Conservation (phyloP, 2,797 vertebrate species). For the Sternotherus odoratus region DNA sequence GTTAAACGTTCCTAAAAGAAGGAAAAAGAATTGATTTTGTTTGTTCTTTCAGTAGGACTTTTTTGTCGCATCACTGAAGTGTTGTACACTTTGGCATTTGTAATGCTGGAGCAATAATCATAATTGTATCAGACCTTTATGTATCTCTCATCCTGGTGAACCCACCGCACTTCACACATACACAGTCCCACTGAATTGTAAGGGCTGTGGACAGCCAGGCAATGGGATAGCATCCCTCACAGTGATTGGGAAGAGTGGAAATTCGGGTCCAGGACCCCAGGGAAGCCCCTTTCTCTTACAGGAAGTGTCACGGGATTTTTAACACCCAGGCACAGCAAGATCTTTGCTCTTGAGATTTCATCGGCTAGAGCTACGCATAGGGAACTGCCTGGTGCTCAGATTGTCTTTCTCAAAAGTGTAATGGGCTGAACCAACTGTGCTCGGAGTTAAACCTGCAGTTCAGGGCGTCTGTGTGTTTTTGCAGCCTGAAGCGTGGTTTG, state of each 20-base stretch:
- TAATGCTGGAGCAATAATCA: background rate
- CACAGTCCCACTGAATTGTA: background rate
- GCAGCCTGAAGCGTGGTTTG: background rate
- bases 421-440: background rate
- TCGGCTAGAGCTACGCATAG: background rate
- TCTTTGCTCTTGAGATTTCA: rapidly evolving
- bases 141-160: background rate
- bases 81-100: background rate
- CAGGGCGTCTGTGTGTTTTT: background rate
- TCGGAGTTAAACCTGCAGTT: background rate
- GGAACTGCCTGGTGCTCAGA: background rate
- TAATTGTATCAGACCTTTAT: background rate
- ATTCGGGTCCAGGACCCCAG: background rate
- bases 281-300: background rate
- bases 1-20: background rate
- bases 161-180: background rate
- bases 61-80: background rate
- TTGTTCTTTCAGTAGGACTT: background rate
- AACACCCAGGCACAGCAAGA: background rate
- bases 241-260: background rate
- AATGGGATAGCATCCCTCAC: background rate
- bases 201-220: background rate
- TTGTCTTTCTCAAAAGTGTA: background rate
- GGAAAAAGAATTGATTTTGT: background rate
- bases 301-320: background rate